A percentile compares a stretch with the other conserved stretches of the same genome.
phyloP scores from a whole-genome alignment of 2,113 vertebrate species.

The Notothenia coriiceps region DNA sequence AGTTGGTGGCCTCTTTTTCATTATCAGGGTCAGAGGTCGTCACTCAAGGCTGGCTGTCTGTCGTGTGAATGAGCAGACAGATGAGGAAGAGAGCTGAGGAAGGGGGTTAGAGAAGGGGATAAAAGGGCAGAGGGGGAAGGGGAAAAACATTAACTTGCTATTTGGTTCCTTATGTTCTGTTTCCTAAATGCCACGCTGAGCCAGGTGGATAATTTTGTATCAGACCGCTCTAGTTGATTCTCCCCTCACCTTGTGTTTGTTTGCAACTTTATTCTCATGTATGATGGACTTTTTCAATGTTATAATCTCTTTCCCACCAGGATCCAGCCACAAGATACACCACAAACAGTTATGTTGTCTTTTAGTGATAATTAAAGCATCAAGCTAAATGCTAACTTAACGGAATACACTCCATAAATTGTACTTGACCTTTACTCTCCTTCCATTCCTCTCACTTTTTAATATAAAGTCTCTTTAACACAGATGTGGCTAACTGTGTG shows the following conservation, averaged over 20 bases:
- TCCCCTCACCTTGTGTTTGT: background rate
- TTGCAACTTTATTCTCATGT: background rate
- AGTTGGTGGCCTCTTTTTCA: slow-evolving; percentile 80
- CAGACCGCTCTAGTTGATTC: background rate
- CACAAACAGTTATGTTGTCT: background rate
- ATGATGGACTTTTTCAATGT: background rate
- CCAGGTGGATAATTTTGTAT: background rate
- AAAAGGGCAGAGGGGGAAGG: slow-evolving; percentile 42
- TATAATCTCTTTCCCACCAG: background rate
- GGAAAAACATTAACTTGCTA: slow-evolving; percentile 31
- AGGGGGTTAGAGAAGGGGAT: slow-evolving; percentile 25
- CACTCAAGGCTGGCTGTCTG: slow-evolving; percentile 54
- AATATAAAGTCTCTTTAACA: slow-evolving; percentile 50
- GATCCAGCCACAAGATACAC: background rate
- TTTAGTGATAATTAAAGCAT: background rate
- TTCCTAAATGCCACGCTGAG: slow-evolving; percentile 36
- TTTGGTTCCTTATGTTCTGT: slow-evolving; percentile 20
- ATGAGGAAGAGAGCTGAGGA: slow-evolving; percentile 52
- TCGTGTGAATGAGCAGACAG: slow-evolving; percentile 54
- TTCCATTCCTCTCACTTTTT: slow-evolving; percentile 30
- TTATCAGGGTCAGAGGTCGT: slow-evolving; percentile 80
- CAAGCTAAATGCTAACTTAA: background rate
- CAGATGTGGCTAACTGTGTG: slow-evolving; percentile 65
- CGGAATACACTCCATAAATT: background rate
- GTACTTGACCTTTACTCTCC: slow-evolving; percentile 2